phyloP scores from a whole-genome alignment of 92 coral and sea anemone genomes.

The Ricordea florida region DNA sequence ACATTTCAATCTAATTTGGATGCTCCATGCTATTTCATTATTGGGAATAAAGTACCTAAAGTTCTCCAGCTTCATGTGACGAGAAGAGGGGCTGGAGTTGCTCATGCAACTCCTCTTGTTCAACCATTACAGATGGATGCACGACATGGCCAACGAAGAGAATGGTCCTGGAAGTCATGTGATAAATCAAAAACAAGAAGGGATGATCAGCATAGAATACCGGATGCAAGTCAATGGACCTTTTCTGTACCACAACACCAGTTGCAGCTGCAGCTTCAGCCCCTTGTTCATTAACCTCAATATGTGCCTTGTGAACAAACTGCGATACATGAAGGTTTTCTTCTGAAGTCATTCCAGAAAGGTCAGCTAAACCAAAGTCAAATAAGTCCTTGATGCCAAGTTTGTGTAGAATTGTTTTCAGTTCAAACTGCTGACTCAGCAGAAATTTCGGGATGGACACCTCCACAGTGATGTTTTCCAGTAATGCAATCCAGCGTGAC shows the following conservation, averaged over 20 bases:
- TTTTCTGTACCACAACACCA: constrained; percentile 56
- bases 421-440: constrained; percentile 72
- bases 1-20: too few species aligned
- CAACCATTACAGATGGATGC: constrained; percentile 12
- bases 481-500: constrained; percentile 44
- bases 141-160: constrained; percentile 75
- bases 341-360: constrained; percentile 70
- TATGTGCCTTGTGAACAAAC: constrained; percentile 74
- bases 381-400: constrained; percentile 78
- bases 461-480: constrained; percentile 51
- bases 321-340: constrained; percentile 75
- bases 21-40: too few species aligned
- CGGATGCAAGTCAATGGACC: constrained; percentile 75
- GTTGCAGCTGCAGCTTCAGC: constrained; percentile 92
- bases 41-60: too few species aligned
- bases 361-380: constrained; percentile 61
- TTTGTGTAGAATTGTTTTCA: constrained; percentile 54
- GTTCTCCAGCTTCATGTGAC: too few species aligned
- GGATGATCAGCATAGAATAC: constrained; percentile 88
- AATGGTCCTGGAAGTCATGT: constrained; percentile 59
- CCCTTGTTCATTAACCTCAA: constrained; percentile 81
- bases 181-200: constrained; percentile 78
- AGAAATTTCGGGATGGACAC: constrained; percentile 81
- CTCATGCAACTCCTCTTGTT: too few species aligned
- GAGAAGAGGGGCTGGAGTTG: too few species aligned